Conservation (phyloP, 2,113 vertebrate genomes). For the Camelus bactrianus region DNA sequence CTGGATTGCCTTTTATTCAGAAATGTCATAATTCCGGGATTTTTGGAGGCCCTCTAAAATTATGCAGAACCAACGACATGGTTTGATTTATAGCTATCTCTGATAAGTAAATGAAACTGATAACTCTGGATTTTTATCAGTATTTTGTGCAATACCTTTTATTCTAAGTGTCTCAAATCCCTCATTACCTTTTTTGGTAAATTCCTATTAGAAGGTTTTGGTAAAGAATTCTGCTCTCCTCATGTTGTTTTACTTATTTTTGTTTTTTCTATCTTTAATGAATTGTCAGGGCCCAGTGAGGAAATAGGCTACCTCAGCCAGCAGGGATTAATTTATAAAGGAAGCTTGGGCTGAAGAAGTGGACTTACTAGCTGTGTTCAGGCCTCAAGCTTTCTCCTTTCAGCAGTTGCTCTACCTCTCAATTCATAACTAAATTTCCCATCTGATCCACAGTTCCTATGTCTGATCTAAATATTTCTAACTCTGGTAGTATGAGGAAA, state of each 20-base stretch:
- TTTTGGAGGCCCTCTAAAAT: neutral
- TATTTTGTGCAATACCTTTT: neutral
- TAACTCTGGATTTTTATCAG: neutral
- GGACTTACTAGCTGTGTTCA: neutral
- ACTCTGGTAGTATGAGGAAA: neutral
- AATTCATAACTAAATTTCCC: neutral
- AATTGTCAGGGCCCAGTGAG: neutral
- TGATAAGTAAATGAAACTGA: neutral
- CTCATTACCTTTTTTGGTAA: neutral
- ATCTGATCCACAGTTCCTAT: neutral
- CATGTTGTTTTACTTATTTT: slow-evolving; percentile 3
- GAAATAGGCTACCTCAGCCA: neutral
- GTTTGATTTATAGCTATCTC: slow-evolving; percentile 21
- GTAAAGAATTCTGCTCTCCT: neutral
- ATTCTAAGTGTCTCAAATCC: neutral
- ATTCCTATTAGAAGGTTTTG: neutral
- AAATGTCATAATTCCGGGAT: neutral
- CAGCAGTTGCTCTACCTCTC: neutral
- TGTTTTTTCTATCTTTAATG: slow-evolving; percentile 27
- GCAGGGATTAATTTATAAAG: neutral
- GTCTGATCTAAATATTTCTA: slow-evolving; percentile 17
- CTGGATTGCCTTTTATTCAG: neutral
- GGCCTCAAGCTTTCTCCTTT: neutral
- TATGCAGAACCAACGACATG: neutral
- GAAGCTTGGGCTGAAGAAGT: neutral